phyloP scores from a whole-genome alignment of 2,888 invertebrate species.

The Habrosyne pyritoides region DNA sequence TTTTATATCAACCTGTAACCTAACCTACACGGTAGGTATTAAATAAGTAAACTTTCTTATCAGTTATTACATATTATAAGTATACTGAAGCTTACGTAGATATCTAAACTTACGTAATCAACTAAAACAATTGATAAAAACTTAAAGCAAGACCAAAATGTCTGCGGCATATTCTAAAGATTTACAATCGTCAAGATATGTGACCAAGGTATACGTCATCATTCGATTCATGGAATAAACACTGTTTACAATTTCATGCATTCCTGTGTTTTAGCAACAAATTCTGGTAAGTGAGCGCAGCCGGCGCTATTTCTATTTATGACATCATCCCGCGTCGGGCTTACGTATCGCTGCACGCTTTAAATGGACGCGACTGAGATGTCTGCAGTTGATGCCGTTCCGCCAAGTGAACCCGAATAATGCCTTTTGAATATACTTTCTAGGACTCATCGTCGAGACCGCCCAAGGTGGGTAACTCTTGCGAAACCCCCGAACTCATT shows the following conservation, averaged over 20 bases:
- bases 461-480: conserved; percentile 63
- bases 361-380: conserved; percentile 82
- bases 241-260: conserved; percentile 58
- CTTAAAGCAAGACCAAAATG: not conserved
- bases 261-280: conserved; percentile 68
- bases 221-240: conserved; percentile 15
- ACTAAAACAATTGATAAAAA: not conserved
- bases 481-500: conserved; percentile 73
- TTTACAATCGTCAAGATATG: not conserved
- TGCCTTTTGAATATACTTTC: conserved; percentile 75
- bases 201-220: conserved; percentile 3
- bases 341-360: conserved; percentile 84
- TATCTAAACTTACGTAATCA: not conserved
- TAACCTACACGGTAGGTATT: no score
- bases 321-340: conserved; percentile 83
- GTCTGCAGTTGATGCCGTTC: conserved; percentile 81
- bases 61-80: no score
- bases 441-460: conserved; percentile 54
- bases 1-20: no score
- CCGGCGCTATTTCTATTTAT: conserved; percentile 84
- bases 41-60: no score
- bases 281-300: conserved; percentile 65
- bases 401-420: conserved; percentile 80
- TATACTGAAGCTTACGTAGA: not conserved
- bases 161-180: not conserved